These are phyloP conservation scores for Sminthurides bifidus DNA, from an alignment of 1,140 invertebrate species.

Conservation along the genomic window DNA sequence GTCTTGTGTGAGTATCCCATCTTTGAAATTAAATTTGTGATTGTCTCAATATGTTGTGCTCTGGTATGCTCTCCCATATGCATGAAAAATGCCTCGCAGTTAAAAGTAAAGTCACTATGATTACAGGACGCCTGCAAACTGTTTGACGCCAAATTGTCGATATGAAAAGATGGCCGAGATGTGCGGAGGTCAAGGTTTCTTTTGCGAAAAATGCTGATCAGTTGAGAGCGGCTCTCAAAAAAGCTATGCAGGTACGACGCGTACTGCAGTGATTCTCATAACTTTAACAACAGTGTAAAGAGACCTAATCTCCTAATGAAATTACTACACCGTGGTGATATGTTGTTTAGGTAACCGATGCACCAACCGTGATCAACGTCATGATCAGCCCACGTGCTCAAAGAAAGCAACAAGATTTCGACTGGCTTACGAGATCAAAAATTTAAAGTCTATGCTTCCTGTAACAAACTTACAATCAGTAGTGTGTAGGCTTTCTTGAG, in stretches of 20 bases:
- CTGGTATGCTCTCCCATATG: too few species aligned
- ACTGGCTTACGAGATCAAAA: constrained; percentile 84
- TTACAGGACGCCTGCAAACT: constrained; percentile 64
- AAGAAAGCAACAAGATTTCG: constrained; percentile 78
- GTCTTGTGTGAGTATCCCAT: constrained; percentile 19
- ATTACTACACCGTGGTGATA: too few species aligned
- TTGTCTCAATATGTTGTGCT: too few species aligned
- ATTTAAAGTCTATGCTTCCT: too few species aligned
- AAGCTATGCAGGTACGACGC: constrained; percentile 46
- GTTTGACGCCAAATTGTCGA: constrained; percentile 57
- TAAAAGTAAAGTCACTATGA: background rate
- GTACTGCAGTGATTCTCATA: too few species aligned
- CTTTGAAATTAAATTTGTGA: too few species aligned
- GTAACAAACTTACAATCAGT: too few species aligned
- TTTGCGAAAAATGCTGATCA: constrained; percentile 63
- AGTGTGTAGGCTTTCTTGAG: too few species aligned
- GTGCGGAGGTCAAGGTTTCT: constrained; percentile 66
- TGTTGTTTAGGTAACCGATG: constrained; percentile 44
- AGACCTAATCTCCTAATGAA: too few species aligned
- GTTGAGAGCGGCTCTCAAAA: constrained; percentile 53
- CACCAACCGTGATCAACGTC: constrained; percentile 79
- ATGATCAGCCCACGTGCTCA: constrained; percentile 76
- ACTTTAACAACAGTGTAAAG: too few species aligned
- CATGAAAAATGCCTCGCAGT: too few species aligned
- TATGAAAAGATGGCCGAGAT: constrained; percentile 85